Evolutionary conservation across 2,113 vertebrate genomes (phyloP), one percentile per base, ranked within the genome.

Genomic region (Erythrocebus patas): DNA sequence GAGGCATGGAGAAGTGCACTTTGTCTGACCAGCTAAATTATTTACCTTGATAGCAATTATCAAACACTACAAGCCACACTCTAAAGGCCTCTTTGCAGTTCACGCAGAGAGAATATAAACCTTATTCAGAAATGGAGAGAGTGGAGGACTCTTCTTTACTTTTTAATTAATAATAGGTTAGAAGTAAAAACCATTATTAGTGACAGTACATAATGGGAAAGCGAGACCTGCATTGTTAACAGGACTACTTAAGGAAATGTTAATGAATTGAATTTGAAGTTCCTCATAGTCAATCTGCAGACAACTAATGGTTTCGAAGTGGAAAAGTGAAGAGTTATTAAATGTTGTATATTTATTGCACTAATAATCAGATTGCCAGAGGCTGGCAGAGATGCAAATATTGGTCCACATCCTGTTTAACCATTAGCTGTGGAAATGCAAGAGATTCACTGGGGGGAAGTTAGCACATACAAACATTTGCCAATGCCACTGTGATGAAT

Each of bases 161-260:
- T 99, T 98, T 98, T 98, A 98, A 99, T 98, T 99, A 99, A 98
- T 98, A 98, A 98, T 96, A 98, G 97, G 98, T 99, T 98, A 98
- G 98, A 98, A 98, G 97, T 98, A 98, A 98, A 98, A 98, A 98
- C 89, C 85, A 30, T 98, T 98, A 93, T 98, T 98, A 98, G 97
- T 97, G 98, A 96, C 98, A 97, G 97, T 89, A 93, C 92, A 83
- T 98, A 98, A 98, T 98, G 94, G 97, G 97, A 95, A 98, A 98
- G 98, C 73, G 80, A 98, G 98, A 93, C 97, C 52, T 6, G 95
- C 95, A 95, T 96, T 98, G 98, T 98, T 98, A 98, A 97, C 96
- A 99, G 98, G 96, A 96, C 98, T 98, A 98, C 98, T 99, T 98
- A 98, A 99, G 98, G 98, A 98, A 98, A 98, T 97, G 98, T 97